Conservation (phyloP, 2,888 invertebrate genomes). For the Tenthredo livida region DNA sequence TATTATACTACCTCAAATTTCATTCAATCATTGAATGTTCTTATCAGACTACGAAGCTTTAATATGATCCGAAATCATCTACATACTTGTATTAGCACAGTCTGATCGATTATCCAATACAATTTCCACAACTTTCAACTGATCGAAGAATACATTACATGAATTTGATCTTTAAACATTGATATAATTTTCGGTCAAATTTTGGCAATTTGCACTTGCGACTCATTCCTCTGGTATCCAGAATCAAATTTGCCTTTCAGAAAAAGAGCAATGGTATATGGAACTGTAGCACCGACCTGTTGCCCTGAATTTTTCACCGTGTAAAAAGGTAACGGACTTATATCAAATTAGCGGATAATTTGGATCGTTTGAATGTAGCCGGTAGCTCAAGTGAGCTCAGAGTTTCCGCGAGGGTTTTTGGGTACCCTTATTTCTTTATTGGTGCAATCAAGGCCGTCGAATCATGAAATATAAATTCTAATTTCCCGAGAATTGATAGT, state of each 20-base stretch:
- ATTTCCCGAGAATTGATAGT: slow-evolving; percentile 25
- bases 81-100: neutral
- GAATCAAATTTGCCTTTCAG: neutral
- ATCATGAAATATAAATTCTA: slow-evolving; percentile 29
- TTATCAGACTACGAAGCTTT: neutral
- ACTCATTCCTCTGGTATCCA: neutral
- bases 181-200: neutral
- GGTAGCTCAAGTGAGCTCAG: slow-evolving; percentile 37
- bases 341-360: slow-evolving; percentile 43
- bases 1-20: neutral
- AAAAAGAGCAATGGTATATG: neutral
- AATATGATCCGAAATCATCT: neutral
- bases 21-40: neutral
- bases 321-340: slow-evolving; percentile 25
- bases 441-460: slow-evolving; percentile 6
- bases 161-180: neutral
- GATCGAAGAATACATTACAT: neutral
- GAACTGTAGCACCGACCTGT: neutral
- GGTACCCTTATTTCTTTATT: slow-evolving; percentile 18
- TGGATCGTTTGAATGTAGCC: slow-evolving; percentile 36
- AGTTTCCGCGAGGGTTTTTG: neutral
- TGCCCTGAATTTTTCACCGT: neutral
- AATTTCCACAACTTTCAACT: neutral
- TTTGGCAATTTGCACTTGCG: neutral
- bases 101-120: neutral